Conservation (phyloP, 2,888 invertebrate species). For the Abrostola tripartita region DNA sequence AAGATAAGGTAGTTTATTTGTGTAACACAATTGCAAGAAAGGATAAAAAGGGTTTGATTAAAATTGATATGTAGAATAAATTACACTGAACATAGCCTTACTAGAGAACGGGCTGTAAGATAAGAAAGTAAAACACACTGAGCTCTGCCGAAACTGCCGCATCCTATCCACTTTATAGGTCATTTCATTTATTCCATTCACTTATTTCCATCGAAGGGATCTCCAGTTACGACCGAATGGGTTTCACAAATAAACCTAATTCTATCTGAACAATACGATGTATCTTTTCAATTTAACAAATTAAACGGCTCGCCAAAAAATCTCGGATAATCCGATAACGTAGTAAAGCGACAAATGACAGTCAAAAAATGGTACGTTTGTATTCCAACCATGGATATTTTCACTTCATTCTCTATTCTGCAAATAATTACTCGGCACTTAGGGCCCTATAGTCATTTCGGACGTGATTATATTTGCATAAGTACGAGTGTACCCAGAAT, state of each 20-base stretch:
- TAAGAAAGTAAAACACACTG: constrained; percentile 69
- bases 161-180: constrained; percentile 83
- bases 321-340: constrained; percentile 58
- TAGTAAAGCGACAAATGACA: constrained; percentile 36
- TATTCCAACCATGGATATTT: constrained; percentile 43
- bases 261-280: constrained; percentile 81
- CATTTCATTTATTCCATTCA: constrained; percentile 85
- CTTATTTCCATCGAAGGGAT: constrained; percentile 83
- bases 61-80: constrained; percentile 23
- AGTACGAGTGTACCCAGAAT: constrained; percentile 9
- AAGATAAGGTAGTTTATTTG: too few species aligned
- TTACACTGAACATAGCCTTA: constrained; percentile 28
- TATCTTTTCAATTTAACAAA: constrained; percentile 87
- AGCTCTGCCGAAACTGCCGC: constrained; percentile 74
- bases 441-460: constrained; percentile 28
- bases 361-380: constrained; percentile 25
- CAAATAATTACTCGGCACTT: constrained; percentile 47
- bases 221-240: constrained; percentile 82
- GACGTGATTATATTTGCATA: constrained; percentile 51
- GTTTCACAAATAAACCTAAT: constrained; percentile 85
- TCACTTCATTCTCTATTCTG: constrained; percentile 43
- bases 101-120: constrained; percentile 42
- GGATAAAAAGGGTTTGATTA: not conserved
- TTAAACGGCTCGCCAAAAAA: constrained; percentile 71
- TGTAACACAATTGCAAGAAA: too few species aligned